phyloP scores from a whole-genome alignment of 2,797 vertebrate species.

The Cichlasoma orientale region DNA sequence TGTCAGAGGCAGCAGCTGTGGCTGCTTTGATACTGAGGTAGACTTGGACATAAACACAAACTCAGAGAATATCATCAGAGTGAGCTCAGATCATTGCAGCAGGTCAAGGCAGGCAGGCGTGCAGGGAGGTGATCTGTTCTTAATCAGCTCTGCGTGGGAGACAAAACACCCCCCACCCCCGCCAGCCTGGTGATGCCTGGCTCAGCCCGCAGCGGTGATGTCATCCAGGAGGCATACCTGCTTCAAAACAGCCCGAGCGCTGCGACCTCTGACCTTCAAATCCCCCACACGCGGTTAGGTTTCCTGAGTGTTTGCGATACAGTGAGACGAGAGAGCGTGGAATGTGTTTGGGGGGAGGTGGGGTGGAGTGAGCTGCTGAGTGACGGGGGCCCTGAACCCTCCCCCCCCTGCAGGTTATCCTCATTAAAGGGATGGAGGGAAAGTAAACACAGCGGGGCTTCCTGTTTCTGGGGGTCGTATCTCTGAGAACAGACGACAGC shows the following conservation, averaged over 20 bases:
- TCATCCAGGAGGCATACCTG: constrained; percentile 56
- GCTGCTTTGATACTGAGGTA: neutral
- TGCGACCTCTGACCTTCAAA: constrained; percentile 58
- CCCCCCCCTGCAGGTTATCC: constrained; percentile 34
- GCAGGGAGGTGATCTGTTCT: constrained; percentile 43
- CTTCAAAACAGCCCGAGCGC: constrained; percentile 13
- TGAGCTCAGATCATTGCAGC: neutral
- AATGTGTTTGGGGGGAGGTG: constrained; percentile 44
- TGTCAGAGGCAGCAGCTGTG: neutral
- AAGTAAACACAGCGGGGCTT: constrained; percentile 58
- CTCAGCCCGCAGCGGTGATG: constrained; percentile 37
- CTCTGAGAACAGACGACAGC: constrained; percentile 17
- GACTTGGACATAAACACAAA: neutral
- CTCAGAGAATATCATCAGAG: constrained; percentile 12
- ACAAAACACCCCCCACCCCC: neutral
- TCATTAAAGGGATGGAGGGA: constrained; percentile 40
- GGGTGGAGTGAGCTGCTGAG: constrained; percentile 38
- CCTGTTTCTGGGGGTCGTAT: constrained; percentile 40
- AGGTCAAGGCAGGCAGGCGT: constrained; percentile 22
- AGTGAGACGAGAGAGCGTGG: constrained; percentile 71
- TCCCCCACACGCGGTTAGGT: constrained; percentile 35
- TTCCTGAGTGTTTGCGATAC: constrained; percentile 68
- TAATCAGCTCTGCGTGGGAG: constrained; percentile 43
- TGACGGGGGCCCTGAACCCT: constrained; percentile 53
- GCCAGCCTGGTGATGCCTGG: neutral